Conservation (phyloP, 2,113 vertebrate species). For the Oxygymnocypris stewartii region DNA sequence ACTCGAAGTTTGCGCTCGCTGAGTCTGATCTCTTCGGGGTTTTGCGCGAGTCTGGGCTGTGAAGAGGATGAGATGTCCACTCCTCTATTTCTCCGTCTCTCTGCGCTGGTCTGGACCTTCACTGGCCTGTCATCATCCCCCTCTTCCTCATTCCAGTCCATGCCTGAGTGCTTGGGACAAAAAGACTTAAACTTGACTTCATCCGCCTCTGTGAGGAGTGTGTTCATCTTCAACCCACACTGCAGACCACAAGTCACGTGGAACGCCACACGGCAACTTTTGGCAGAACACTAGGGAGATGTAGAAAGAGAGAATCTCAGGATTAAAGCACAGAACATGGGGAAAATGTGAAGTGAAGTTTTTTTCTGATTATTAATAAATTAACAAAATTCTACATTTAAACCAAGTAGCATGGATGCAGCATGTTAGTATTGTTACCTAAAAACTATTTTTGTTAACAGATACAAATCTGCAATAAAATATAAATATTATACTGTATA, state of each 20-base stretch:
- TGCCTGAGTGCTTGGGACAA: conserved; percentile 90
- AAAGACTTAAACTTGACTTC: conserved; percentile 98
- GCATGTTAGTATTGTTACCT: not conserved
- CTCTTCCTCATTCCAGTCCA: conserved; percentile 57
- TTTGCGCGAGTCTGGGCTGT: conserved; percentile 56
- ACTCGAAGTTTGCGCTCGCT: conserved; percentile 90
- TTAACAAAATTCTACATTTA: conserved; percentile 8
- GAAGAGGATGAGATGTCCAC: conserved; percentile 11
- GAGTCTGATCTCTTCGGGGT: conserved; percentile 71
- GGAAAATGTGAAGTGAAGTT: not conserved
- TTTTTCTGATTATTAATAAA: not conserved
- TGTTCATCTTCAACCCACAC: conserved; percentile 90
- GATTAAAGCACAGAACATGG: not conserved
- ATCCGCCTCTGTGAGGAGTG: conserved; percentile 89
- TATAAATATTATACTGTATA: too few species aligned
- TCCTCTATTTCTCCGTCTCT: conserved; percentile 54
- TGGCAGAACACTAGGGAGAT: conserved; percentile 87
- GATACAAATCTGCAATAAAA: too few species aligned
- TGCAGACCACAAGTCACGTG: conserved; percentile 95
- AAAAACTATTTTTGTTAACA: too few species aligned
- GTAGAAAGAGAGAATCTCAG: not conserved
- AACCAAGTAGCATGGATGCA: not conserved
- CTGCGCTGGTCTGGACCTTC: conserved; percentile 56
- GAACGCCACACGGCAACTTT: conserved; percentile 94
- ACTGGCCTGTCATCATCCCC: conserved; percentile 39